phyloP scores from a whole-genome alignment of 2,113 vertebrate species.

The Clupea harengus region DNA sequence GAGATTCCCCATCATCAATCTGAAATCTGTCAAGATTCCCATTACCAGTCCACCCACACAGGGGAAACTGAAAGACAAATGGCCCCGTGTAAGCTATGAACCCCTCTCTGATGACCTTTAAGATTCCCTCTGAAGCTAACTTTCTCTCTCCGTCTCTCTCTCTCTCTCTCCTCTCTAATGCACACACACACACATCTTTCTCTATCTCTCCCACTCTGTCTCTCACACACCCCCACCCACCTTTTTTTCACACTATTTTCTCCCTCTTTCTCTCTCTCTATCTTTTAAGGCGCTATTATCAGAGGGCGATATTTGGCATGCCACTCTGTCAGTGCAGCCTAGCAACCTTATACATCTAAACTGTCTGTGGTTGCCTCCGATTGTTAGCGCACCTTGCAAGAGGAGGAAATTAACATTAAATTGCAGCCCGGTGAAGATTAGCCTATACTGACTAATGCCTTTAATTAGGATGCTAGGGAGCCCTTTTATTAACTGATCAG shows the following conservation, averaged over 20 bases:
- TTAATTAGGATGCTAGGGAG: conserved; percentile 46
- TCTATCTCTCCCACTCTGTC: not conserved
- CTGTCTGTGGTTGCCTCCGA: conserved; percentile 12
- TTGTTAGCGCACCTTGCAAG: conserved; percentile 20
- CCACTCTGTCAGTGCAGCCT: conserved; percentile 5
- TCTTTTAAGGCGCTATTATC: not conserved
- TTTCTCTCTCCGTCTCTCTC: not conserved
- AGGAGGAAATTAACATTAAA: conserved; percentile 34
- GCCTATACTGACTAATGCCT: conserved; percentile 32
- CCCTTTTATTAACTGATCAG: conserved; percentile 35
- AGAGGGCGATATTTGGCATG: conserved; percentile 13
- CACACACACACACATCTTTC: not conserved
- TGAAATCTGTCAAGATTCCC: conserved; percentile 22
- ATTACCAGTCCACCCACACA: conserved; percentile 16
- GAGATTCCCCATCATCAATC: conserved; percentile 20
- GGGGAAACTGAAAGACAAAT: conserved; percentile 31
- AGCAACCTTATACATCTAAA: conserved; percentile 29
- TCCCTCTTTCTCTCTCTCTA: not conserved
- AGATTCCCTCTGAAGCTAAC: conserved; percentile 32
- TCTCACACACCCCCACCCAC: not conserved
- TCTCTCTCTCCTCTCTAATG: not conserved
- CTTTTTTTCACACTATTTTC: not conserved
- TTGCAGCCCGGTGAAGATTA: conserved; percentile 22
- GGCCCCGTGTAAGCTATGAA: conserved; percentile 30
- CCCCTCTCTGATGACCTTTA: conserved; percentile 40